Base-by-base conservation (phyloP, 2,797 vertebrate species). In the Molossus molossus region DNA sequence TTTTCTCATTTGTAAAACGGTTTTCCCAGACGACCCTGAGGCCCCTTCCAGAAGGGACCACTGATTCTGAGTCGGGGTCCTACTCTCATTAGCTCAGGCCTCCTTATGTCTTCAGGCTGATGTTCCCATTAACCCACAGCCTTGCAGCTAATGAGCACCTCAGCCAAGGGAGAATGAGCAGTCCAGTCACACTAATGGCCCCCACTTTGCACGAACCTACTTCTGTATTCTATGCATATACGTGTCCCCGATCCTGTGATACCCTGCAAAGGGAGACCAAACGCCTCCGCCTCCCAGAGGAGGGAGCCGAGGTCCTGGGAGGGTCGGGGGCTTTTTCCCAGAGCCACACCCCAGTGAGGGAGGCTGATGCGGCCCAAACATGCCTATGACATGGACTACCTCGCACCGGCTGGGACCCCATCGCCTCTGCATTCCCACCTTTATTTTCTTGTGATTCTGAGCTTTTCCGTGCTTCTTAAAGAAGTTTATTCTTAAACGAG, bases 401-500 rank as follows among this genome's bases (percentile, higher is more conserved):
- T 14, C 9, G 33, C 17, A 4, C 9, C 25, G 9, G 75, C 29
- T 67, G 25, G 4, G 11, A 33, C 25, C 6, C 92, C 62, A 67
- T 33, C 20, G 58, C 25, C 79, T 55, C 57, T 57, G 55, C 33
- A 67, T 33, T 11, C 64, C 70, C 14, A 1, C 17, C 20, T 21
- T n/a, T 53, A 53, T 12, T 70, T 93, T 23, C 9, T 20, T 70
- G 70, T 33, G 9, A 86, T 75, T 88, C 72, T 50, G 58, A 37
- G 37, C 3, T 75, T 93, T 87, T 60, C 18, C 11, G 8, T 86
- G 18, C 29, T 37, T 88, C 37, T 77, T 79, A 37, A 25, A 70
- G 33, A 79, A 70, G 23, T 73, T 60, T 25, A 58, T 89, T 96
- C 60, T 85, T 80, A 55, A 96, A 48, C 79, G 37, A 89, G 21